Percentiles rank a stretch among this genome's conserved stretches.
Conservation (phyloP, 1,140 invertebrate species). For the Globodera rostochiensis region DNA sequence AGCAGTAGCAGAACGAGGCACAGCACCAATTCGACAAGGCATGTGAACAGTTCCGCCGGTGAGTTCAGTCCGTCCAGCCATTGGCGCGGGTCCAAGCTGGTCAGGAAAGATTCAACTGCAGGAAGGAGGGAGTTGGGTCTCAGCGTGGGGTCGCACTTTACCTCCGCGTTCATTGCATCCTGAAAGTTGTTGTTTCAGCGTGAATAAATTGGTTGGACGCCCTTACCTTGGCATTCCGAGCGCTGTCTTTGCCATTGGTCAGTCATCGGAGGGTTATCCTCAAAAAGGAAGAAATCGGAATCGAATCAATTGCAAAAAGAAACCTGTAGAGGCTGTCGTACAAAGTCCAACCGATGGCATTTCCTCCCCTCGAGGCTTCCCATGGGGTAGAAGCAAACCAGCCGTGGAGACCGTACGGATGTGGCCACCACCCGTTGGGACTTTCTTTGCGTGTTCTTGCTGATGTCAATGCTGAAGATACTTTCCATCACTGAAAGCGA, state of each 20-base stretch:
- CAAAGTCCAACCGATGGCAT: slow-evolving; percentile 48
- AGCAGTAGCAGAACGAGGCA: slow-evolving; percentile 42
- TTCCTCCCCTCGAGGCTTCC: slow-evolving; percentile 44
- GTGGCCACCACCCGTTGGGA: slow-evolving; percentile 33
- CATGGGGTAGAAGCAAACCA: slow-evolving; percentile 54
- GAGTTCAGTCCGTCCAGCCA: slow-evolving; percentile 55
- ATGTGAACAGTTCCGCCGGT: slow-evolving; percentile 46
- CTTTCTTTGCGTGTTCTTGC: slow-evolving; percentile 8
- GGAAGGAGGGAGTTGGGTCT: neutral
- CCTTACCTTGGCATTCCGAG: slow-evolving; percentile 14
- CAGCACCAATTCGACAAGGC: slow-evolving; percentile 43
- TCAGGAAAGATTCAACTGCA: slow-evolving; percentile 23
- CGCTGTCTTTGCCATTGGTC: slow-evolving; percentile 24
- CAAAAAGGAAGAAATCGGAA: neutral
- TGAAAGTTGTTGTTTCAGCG: slow-evolving; percentile 27
- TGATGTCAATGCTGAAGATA: slow-evolving; percentile 41
- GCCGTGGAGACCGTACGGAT: slow-evolving; percentile 28
- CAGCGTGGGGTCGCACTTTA: neutral
- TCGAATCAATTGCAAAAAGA: neutral
- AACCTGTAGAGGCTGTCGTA: slow-evolving; percentile 39
- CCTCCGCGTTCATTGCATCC: slow-evolving; percentile 30
- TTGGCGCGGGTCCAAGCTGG: slow-evolving; percentile 41
- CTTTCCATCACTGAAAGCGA: slow-evolving; percentile 37
- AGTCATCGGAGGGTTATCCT: slow-evolving; percentile 17
- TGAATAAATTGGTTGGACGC: neutral